Evolutionary conservation across 2,113 vertebrate genomes (phyloP).

Genomic region (Labrus mixtus): DNA sequence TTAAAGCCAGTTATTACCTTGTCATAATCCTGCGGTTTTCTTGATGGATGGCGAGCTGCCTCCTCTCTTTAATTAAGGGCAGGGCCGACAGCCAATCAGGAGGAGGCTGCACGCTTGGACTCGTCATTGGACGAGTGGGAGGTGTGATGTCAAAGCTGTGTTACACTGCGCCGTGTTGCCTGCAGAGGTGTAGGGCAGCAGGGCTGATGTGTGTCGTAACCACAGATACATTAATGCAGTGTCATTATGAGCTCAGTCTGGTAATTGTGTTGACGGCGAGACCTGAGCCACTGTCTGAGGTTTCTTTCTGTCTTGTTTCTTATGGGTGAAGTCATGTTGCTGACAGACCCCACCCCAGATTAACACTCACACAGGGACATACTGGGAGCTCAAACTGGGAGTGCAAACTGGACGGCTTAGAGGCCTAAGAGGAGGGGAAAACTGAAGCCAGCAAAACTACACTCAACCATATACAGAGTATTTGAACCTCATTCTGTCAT

Average conservation of each 20-base stretch:
- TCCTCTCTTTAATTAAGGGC: constrained; percentile 47
- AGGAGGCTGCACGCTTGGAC: constrained; percentile 9
- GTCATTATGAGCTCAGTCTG: constrained; percentile 57
- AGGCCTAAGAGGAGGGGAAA: no score
- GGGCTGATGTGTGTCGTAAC: constrained; percentile 6
- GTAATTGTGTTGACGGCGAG: constrained; percentile 51
- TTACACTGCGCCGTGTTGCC: background rate
- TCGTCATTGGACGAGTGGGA: constrained; percentile 34
- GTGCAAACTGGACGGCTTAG: background rate
- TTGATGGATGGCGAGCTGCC: constrained; percentile 39
- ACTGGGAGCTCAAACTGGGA: no score
- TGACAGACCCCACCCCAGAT: no score
- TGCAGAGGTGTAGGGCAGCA: constrained; percentile 34
- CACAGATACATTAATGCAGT: constrained; percentile 31
- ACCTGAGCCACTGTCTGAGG: background rate
- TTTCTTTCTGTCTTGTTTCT: background rate
- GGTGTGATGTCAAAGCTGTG: constrained; percentile 30
- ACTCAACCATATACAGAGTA: no score
- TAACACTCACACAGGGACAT: no score
- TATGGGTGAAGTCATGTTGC: no score
- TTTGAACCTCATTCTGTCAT: no score
- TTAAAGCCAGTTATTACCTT: constrained; percentile 55
- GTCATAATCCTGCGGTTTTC: constrained; percentile 3
- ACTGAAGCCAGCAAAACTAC: no score
- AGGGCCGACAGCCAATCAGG: constrained; percentile 19